Conservation (phyloP, 2,113 vertebrate genomes). For the Ophthalmolycus amberensis region DNA sequence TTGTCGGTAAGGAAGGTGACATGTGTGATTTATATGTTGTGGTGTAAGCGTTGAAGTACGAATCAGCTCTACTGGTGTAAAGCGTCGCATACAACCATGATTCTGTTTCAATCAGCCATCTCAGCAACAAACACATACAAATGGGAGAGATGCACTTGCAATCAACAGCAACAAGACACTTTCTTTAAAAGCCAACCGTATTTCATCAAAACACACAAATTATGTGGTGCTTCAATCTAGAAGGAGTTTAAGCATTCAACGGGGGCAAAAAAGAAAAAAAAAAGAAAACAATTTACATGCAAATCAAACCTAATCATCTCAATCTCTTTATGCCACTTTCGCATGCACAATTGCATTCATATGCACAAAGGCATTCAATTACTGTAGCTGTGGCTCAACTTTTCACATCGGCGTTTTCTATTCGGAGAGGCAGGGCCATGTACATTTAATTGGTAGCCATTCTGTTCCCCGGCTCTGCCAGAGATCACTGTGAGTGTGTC, state of each 20-base stretch:
- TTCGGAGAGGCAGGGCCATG: conserved; percentile 74
- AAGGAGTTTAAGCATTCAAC: conserved; percentile 61
- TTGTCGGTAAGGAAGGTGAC: conserved; percentile 15
- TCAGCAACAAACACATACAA: conserved; percentile 50
- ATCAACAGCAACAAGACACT: conserved; percentile 51
- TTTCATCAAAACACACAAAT: conserved; percentile 58
- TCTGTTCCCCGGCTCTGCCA: conserved; percentile 69
- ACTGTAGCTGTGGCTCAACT: conserved; percentile 73
- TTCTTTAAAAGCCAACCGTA: conserved; percentile 26
- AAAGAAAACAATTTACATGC: conserved; percentile 85
- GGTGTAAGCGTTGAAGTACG: conserved; percentile 23
- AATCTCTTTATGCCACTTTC: conserved; percentile 78
- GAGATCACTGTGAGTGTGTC: conserved; percentile 74
- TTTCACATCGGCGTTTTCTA: conserved; percentile 76
- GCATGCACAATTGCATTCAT: conserved; percentile 78
- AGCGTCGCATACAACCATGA: conserved; percentile 24
- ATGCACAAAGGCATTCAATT: conserved; percentile 81
- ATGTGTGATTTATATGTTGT: conserved; percentile 4
- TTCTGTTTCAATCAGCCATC: conserved; percentile 52
- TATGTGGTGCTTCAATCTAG: conserved; percentile 52
- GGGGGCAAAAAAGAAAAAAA: conserved; percentile 49
- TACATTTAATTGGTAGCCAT: conserved; percentile 80
- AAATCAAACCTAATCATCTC: conserved; percentile 85
- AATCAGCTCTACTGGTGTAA: conserved; percentile 41
- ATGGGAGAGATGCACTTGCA: conserved; percentile 42